Evolutionary conservation across 1,140 invertebrate species (phyloP).

Genomic region (Trichonephila clavata): DNA sequence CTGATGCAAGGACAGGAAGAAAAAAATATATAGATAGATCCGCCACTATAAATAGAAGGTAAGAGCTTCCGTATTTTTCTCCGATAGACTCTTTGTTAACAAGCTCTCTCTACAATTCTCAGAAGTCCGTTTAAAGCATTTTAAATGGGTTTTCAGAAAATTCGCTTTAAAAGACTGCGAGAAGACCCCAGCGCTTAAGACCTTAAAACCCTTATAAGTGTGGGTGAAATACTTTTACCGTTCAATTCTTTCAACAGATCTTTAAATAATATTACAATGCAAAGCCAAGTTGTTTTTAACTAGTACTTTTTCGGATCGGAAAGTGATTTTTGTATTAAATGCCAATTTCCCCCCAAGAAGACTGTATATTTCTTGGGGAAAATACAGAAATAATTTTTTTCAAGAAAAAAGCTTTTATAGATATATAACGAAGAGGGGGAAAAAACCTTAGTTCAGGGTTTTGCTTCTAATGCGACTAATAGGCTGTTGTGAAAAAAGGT

Average conservation of each 20-base stretch:
- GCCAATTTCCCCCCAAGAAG: constrained; percentile 45
- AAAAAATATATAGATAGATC: background rate
- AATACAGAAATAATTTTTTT: background rate
- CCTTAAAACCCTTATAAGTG: constrained; percentile 49
- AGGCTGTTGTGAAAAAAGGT: constrained; percentile 46
- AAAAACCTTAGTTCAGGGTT: background rate
- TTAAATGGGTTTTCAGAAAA: constrained; percentile 23
- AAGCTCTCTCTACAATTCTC: constrained; percentile 35
- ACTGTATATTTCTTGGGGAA: background rate
- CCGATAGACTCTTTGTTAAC: constrained; percentile 56
- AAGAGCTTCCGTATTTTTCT: constrained; percentile 14
- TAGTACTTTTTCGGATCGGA: constrained; percentile 32
- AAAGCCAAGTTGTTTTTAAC: constrained; percentile 57
- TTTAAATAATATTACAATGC: constrained; percentile 61
- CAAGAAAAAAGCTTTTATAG: background rate
- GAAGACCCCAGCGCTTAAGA: constrained; percentile 21
- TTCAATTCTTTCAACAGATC: background rate
- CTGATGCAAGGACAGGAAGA: background rate
- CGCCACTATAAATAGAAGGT: constrained; percentile 27
- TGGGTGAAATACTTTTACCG: background rate
- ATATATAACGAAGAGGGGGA: background rate
- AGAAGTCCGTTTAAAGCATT: constrained; percentile 55
- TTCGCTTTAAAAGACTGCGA: constrained; percentile 40
- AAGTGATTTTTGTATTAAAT: constrained; percentile 35
- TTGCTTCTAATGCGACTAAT: constrained; percentile 66